Evolutionary conservation across 2,113 vertebrate genomes (phyloP), one percentile per base, ranked within the genome.

Genomic region (Herpailurus yagouaroundi): DNA sequence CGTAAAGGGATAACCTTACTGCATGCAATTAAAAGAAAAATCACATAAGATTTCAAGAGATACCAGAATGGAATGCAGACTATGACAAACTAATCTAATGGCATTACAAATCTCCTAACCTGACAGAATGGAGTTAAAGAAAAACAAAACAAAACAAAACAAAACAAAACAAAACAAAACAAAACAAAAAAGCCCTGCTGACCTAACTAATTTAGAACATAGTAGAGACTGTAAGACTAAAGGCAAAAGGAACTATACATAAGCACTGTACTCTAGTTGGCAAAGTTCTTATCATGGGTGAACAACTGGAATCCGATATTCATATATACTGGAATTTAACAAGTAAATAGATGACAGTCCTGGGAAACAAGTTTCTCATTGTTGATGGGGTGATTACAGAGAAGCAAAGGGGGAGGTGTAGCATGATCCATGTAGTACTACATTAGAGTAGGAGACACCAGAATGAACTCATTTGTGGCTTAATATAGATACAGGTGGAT

Each of bases 21-120:
- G 3, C 41, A 74, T 82, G 69, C 33, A 92, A 88, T 83, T 95
- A 81, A 79, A 94, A 85, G 68, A 94, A 92, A 83, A n/a, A 57
- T 91, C 31, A 93, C 80, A 93, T 92, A 79, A 33, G 38, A 74
- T 95, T 25, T 60, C 74, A 74, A 16, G n/a, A 4, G 14, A 92
- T 69, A 77, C 25, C 5, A 50, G 81, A 66, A 90, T 69, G 21
- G 21, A 95, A 95, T 63, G n/a, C 7, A 86, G n/a, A 83, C 77
- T 33, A 45, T 16, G 50, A 73, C 48, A 84, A 83, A 88, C 9
- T 52, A 91, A 81, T 89, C 41, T 68, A 83, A 93, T 89, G 64
- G 21, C 76, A 64, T 88, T 91, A 57, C 27, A 90, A 79, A 92
- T 66, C 76, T 16, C 79, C 86, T 87, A 86, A 83, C 13, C 7